Evolutionary conservation across 2,888 invertebrate genomes (phyloP), one percentile per base, ranked within the genome.

Genomic region (Cephus spinipes): DNA sequence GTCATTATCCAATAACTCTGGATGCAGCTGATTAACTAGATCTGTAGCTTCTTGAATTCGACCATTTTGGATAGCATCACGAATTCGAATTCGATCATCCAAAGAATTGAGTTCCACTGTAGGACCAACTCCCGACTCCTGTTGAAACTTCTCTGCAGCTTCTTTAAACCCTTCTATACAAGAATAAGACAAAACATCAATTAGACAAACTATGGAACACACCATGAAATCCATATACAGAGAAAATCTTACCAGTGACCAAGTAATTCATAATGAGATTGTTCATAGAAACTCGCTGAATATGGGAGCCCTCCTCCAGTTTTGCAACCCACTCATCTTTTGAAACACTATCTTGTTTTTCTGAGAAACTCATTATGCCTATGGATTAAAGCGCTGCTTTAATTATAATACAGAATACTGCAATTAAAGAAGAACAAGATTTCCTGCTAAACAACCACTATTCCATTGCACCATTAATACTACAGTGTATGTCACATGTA

Each of bases 241-340:
- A 71, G 15, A 32, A 55, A 80, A 55, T 55, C 89, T 91, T 92
- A 98, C 98, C 98, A 93, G 98, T 98, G 73, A 99, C 98, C 88
- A 99, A 94, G 92, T 99, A 99, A 93, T 99, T 98, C 98, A 99
- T 99, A 84, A 99, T 98, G 83, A 99, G 94, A 92, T 97, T 97
- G 92, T 99, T 99, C 97, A 99, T 98, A 87, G 98, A 97, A 71
- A 96, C 95, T 86, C 98, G 94, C 77, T 97, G 97, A 85, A 98
- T 95, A 86, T 97, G 97, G 84, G 95, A 93, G 82, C 95, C 94
- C 75, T 92, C 92, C 89, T 96, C 96, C 23, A 96, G 92, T 89
- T 95, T 94, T 81, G 94, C 94, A 86, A 96, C 93, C 95, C 95
- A 96, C 85, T 97, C 96, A 83, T 96, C 95, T 88, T 94, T 94